Evolutionary conservation across 2,797 vertebrate genomes (phyloP), one percentile per base, ranked within the genome.

Genomic region (Neomorphus geoffroyi): DNA sequence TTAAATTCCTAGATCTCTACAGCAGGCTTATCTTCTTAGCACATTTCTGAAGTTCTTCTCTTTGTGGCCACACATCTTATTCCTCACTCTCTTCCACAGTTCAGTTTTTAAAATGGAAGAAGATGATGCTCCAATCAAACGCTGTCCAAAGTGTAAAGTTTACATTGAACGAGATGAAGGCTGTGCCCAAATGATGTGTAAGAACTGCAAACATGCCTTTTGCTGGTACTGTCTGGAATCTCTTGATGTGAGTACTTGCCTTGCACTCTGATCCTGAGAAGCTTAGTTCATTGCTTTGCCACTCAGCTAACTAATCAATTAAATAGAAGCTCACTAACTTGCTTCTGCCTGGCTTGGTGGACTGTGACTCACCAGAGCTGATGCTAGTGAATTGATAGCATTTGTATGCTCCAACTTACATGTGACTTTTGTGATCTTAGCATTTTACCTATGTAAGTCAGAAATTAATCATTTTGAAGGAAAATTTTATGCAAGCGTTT

Each of bases 141-240:
- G 99, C 79, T 99, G 99, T 95, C 99, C 99, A 32, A 99, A 99
- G 97, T 99, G 99, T 98, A 99, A 99, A 97, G 99, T 99, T 89
- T 99, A 99, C 98, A 99, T 99, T 22, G 99, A 99, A 97, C 97
- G 99, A 65, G 99, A 99, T 28, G 99, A 99, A 88, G 99, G 99
- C 77, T 99, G 99, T 19, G 99, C 99, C 6, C 99, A 99, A 97
- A 99, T 99, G 99, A 99, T 99, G 99, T 99, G 99, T 95, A 99
- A 99, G 98, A 99, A 99, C 97, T 99, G 99, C 98, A 99, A 99
- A 91, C 99, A 99, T 14, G 99, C 99, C 91, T 99, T 99, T 98
- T 99, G 99, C 98, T 99, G 99, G 99, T 99, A 99, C 98, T 99
- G 99, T 94, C 98, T 99, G 96, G 99, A 99, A 95, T 99, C 99